phyloP scores from a whole-genome alignment of 2,113 vertebrate genomes.

The Lophochroa leadbeateri region DNA sequence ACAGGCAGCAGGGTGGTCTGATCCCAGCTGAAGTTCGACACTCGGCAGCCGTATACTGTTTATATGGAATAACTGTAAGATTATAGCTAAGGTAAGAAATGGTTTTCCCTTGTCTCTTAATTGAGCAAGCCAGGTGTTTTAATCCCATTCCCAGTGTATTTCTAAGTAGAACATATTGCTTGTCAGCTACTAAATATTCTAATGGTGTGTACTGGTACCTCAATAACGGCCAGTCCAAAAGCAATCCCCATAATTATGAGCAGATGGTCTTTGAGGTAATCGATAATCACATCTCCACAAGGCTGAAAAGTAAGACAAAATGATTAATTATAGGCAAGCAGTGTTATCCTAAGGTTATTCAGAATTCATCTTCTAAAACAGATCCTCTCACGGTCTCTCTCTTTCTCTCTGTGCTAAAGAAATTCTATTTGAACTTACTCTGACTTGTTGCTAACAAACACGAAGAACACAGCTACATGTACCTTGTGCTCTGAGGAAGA shows the following conservation, averaged over 20 bases:
- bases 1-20: not conserved
- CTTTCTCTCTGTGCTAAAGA: not conserved
- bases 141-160: not conserved
- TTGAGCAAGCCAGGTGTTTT: conserved; percentile 20
- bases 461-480: not conserved
- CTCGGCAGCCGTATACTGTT: not conserved
- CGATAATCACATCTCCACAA: conserved; percentile 27
- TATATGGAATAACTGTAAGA: not conserved
- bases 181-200: conserved; percentile 4
- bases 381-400: not conserved
- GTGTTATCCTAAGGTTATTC: not conserved
- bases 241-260: conserved; percentile 65
- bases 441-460: not conserved
- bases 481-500: not conserved
- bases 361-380: not conserved
- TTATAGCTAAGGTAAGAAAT: not conserved
- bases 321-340: not conserved
- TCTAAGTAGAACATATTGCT: not conserved
- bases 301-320: conserved; percentile 59
- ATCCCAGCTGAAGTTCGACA: not conserved
- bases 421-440: not conserved
- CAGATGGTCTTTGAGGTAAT: not conserved
- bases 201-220: conserved; percentile 66
- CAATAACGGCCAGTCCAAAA: conserved; percentile 76
- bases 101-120: not conserved